Percentiles rank a stretch among this genome's conserved stretches.
phyloP scores from a whole-genome alignment of 2,888 invertebrate species.

The Lamellibrachia columna region DNA sequence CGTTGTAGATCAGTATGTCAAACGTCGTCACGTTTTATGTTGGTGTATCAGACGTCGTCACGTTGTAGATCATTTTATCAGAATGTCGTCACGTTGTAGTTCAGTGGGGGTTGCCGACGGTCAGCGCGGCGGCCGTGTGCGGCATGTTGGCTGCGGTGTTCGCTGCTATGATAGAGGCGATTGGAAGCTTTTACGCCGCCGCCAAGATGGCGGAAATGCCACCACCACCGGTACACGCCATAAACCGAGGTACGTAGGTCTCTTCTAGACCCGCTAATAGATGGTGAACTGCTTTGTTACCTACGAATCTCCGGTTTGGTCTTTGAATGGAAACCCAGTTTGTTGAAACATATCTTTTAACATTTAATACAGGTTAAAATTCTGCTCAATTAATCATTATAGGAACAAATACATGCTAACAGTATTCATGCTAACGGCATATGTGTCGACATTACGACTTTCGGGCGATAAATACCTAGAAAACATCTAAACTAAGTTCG shows the following conservation, averaged over 20 bases:
- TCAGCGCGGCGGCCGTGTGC: constrained; percentile 56
- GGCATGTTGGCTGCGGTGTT: constrained; percentile 61
- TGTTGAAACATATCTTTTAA: no score
- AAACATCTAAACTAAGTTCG: no score
- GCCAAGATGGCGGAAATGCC: constrained; percentile 78
- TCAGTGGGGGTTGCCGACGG: constrained; percentile 63
- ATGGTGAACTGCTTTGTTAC: no score
- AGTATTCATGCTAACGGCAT: no score
- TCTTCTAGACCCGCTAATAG: background rate
- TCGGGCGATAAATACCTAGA: no score
- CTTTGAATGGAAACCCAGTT: no score
- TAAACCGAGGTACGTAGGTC: constrained; percentile 73
- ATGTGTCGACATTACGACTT: no score
- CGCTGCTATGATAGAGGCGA: constrained; percentile 64
- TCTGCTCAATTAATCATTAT: no score
- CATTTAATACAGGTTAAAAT: no score
- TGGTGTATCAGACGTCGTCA: background rate
- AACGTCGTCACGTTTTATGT: no score
- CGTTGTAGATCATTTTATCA: background rate
- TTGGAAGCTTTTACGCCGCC: constrained; percentile 91
- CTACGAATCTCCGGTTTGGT: no score
- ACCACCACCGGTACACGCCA: constrained; percentile 85
- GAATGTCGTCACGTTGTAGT: constrained; percentile 38
- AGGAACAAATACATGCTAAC: no score
- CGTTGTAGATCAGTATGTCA: background rate